Evolutionary conservation across 2,888 invertebrate species (phyloP), one percentile per base, ranked within the genome.

Genomic region (Quadroppia sp.): DNA sequence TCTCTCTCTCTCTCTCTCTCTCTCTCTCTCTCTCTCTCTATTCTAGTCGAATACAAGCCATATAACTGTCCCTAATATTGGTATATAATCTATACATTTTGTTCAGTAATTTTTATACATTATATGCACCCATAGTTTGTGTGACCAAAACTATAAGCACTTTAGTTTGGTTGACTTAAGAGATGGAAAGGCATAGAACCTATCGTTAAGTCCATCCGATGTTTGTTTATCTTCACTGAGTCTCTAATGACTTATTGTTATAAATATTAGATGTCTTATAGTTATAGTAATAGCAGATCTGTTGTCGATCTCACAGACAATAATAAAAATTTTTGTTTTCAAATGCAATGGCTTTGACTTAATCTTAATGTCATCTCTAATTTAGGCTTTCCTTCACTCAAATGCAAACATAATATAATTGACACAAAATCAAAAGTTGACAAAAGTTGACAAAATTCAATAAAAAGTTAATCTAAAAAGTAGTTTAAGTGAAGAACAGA

Each of bases 181-280:
- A 20, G 53, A 20, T 20, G 53, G 20, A 20, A 17, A 50, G 9
- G 11, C 2, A 17, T 45, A 2, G 36, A 36, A 17, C 20, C 15
- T 9, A 53, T 53, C 6, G 23, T 23, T 20, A 13, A 53, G 53
- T 59, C 25, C 25, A 30, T 28, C 6, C 59, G 23, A 6, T 59
- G 28, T 59, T 30, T 59, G 28, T 23, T 59, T 59, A 15, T 7
- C 59, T 30, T 4, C 59, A 59, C 15, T 59, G 17, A 56, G 2
- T 45, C 30, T 59, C 59, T 59, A 59, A 59, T 59, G 59, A 59
- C 30, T 59, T 59, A 59, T 59, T 59, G 59, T 59, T 15, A 56
- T 56, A 20, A 3, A 53, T 28, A 53, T 53, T 20, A 20, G 25
- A 7, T 45, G 15, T 45, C 45, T 45, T 15, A 45, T 11, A 45